Conservation (phyloP, 2,888 invertebrate species). For the Corbicula japonica region DNA sequence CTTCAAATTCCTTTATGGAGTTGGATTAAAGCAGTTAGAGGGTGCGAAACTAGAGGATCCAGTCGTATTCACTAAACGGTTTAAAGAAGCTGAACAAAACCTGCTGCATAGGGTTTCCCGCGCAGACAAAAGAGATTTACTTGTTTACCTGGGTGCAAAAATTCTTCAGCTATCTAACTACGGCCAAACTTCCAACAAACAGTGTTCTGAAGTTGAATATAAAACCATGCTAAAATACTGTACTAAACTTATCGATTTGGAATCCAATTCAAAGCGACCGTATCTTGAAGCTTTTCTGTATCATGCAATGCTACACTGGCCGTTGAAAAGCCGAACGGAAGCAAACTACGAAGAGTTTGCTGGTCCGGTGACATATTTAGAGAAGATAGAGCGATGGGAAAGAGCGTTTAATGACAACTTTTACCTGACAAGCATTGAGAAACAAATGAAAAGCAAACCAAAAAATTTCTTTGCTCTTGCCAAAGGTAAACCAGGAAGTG, state of each 20-base stretch:
- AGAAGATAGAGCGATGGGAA: slow-evolving; percentile 32
- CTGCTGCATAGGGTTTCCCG: background rate
- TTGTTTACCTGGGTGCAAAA: slow-evolving; percentile 32
- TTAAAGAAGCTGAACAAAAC: slow-evolving; percentile 31
- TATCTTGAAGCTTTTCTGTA: slow-evolving; percentile 48
- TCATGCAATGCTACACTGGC: slow-evolving; percentile 50
- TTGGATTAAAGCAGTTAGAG: slow-evolving; percentile 46
- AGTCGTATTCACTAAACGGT: slow-evolving; percentile 1
- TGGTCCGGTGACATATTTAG: slow-evolving; percentile 5
- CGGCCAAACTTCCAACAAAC: background rate
- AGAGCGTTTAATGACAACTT: slow-evolving; percentile 34
- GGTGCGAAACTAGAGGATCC: slow-evolving; percentile 18
- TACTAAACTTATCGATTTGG: background rate
- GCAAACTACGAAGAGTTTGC: slow-evolving; percentile 6
- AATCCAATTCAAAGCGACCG: slow-evolving; percentile 8
- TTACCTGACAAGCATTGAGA: slow-evolving; percentile 8
- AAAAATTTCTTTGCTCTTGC: slow-evolving; percentile 50
- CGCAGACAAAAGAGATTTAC: slow-evolving; percentile 35
- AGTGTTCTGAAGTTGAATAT: slow-evolving; percentile 24
- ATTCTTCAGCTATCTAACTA: slow-evolving; percentile 26
- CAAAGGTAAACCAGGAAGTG: slow-evolving; percentile 40
- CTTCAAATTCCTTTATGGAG: slow-evolving; percentile 31
- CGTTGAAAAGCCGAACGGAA: slow-evolving; percentile 12
- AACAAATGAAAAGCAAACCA: slow-evolving; percentile 26
- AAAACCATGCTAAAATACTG: slow-evolving; percentile 19